Evolutionary conservation across 2,888 invertebrate species (phyloP).

Genomic region (Hemicrepidius hirtus): DNA sequence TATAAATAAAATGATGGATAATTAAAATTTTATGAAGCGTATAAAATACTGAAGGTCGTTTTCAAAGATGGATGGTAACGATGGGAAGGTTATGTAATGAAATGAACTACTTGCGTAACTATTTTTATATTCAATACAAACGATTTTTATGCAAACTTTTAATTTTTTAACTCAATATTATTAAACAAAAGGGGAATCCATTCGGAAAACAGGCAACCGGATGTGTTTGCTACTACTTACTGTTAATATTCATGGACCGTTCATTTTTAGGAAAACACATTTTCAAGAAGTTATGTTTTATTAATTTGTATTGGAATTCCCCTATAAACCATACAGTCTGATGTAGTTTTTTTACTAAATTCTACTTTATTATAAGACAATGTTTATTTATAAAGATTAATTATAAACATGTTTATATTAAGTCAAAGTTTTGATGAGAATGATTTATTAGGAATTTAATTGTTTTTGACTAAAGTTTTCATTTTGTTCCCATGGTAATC

Average conservation of each 20-base stretch:
- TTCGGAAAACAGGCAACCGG: conserved; percentile 15
- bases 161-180: not conserved
- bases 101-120: conserved; percentile 46
- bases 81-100: conserved; percentile 47
- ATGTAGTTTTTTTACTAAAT: too few species aligned
- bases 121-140: conserved; percentile 25
- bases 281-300: conserved; percentile 14
- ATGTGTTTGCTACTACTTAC: conserved; percentile 25
- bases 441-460: too few species aligned
- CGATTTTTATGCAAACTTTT: not conserved
- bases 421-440: too few species aligned
- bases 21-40: conserved; percentile 52
- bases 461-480: too few species aligned
- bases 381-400: conserved; percentile 1
- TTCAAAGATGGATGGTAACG: conserved; percentile 41
- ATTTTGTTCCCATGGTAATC: too few species aligned
- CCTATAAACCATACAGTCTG: not conserved
- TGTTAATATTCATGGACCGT: conserved; percentile 25
- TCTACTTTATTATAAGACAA: not conserved
- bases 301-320: conserved; percentile 23
- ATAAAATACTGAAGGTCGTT: conserved; percentile 52
- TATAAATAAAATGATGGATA: conserved; percentile 41
- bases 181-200: conserved; percentile 8
- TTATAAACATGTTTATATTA: too few species aligned
- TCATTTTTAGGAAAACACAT: conserved; percentile 26